A percentile compares a stretch with the other conserved stretches of the same genome.
These are phyloP conservation scores for Enteromius treurensis DNA, from an alignment of 2,797 vertebrate genomes.

Conservation along the genomic window DNA sequence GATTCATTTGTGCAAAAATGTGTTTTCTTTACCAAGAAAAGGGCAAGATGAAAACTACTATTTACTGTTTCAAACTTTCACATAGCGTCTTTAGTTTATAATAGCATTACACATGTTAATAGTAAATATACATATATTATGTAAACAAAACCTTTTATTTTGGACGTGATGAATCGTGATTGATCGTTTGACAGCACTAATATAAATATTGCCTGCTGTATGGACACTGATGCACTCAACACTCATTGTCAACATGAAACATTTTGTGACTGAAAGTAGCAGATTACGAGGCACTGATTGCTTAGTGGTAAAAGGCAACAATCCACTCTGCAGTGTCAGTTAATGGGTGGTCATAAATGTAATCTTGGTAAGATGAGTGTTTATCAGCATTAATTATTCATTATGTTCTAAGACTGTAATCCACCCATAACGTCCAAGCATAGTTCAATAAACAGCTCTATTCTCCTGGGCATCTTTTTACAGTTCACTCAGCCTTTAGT, in stretches of 20 bases:
- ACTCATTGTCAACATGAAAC: neutral
- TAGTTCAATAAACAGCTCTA: slow-evolving; percentile 37
- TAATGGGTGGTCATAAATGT: slow-evolving; percentile 19
- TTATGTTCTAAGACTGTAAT: slow-evolving; percentile 6
- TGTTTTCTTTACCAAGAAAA: no score
- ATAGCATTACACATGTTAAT: no score
- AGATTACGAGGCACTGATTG: slow-evolving; percentile 2
- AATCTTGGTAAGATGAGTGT: slow-evolving; percentile 27
- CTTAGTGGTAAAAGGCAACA: neutral
- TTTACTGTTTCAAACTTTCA: no score
- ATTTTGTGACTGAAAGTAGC: neutral
- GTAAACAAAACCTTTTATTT: no score
- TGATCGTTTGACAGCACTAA: no score
- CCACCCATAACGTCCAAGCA: neutral
- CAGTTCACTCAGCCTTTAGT: slow-evolving; percentile 18
- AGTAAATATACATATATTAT: no score
- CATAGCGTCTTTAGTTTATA: no score
- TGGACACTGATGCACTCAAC: neutral
- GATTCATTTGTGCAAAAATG: no score
- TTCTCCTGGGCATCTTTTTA: slow-evolving; percentile 23
- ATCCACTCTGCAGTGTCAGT: neutral
- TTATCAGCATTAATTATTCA: slow-evolving; percentile 28
- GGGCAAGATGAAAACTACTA: no score
- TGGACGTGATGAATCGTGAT: no score
- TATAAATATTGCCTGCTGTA: neutral